Evolutionary conservation across 2,888 invertebrate genomes (phyloP), one percentile per base, ranked within the genome.

Genomic region (Cheilosia urbana): DNA sequence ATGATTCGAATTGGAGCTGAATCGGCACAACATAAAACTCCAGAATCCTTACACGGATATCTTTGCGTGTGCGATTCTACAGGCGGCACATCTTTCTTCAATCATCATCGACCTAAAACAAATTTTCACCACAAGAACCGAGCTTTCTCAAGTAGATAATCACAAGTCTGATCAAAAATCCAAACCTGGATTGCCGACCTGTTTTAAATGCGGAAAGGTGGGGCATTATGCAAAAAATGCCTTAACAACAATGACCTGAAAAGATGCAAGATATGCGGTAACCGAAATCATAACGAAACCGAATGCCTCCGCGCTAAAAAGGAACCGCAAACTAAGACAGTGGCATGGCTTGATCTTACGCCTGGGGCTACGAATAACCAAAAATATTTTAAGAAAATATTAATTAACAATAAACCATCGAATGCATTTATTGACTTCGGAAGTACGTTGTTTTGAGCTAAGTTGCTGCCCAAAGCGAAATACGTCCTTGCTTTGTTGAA

Each of bases 1-100:
- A 19, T 49, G 47, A 49, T 49, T 49, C 47, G 47, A n/a, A n/a
- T 49, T 49, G 47, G 47, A 49, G 47, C 47, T 19, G 47, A 49
- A 49, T 15, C 47, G 19, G 47, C 47, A 19, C 47, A 49, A 49
- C 47, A 49, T 17, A 17, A n/a, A 49, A 49, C 47, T 49, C 47
- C 47, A 9, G 47, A 49, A 19, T 49, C 17, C 13, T 17, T 49
- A 19, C 17, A 49, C 6, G 47, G 9, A 49, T 49, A 49, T 49
- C 47, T 49, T 17, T 49, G 47, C 19, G 1, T 49, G 13, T 49
- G 47, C 17, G 19, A 49, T 49, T 49, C 47, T 15, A 42, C 42
- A 13, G 11, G 21, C 21, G 21, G 21, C 2, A 21, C 42, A 1
- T 42, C 42, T 13, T 47, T 17, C 4, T 17, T 17, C n/a, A 47